Evolutionary conservation across 2,888 invertebrate genomes (phyloP).

Genomic region (Hybos culiciformis): DNA sequence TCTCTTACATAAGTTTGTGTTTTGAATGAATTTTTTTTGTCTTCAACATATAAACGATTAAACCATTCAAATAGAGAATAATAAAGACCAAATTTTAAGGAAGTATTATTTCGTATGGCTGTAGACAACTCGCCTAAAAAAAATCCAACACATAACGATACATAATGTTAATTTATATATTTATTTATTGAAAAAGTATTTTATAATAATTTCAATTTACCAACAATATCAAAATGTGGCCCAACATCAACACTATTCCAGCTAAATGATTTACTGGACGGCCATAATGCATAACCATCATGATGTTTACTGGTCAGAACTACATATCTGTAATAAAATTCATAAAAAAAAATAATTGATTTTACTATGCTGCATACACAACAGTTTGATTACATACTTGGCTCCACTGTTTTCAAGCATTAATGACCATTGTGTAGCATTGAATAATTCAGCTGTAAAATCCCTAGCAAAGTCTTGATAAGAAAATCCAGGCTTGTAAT

Average conservation of each 20-base stretch:
- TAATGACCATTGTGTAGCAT: slow-evolving; percentile 71
- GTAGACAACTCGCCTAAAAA: slow-evolving; percentile 44
- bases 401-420: slow-evolving; percentile 76
- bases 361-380: too few species aligned
- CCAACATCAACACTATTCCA: slow-evolving; percentile 76
- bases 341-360: slow-evolving; percentile 12
- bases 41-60: slow-evolving; percentile 65
- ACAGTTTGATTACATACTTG: slow-evolving; percentile 43
- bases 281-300: slow-evolving; percentile 75
- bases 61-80: slow-evolving; percentile 83
- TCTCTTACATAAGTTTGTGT: slow-evolving; percentile 51
- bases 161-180: neutral
- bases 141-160: too few species aligned
- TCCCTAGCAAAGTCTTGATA: slow-evolving; percentile 86
- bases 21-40: slow-evolving; percentile 49
- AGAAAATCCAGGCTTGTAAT: slow-evolving; percentile 70
- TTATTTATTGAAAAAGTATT: neutral
- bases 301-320: slow-evolving; percentile 81
- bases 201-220: slow-evolving; percentile 26
- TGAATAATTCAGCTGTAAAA: slow-evolving; percentile 82
- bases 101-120: slow-evolving; percentile 47
- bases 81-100: slow-evolving; percentile 67
- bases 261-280: slow-evolving; percentile 63
- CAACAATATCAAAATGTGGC: slow-evolving; percentile 61
- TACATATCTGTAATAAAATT: slow-evolving; percentile 45